phyloP scores from a whole-genome alignment of 2,797 vertebrate genomes.

The Gallinago nigripennis region DNA sequence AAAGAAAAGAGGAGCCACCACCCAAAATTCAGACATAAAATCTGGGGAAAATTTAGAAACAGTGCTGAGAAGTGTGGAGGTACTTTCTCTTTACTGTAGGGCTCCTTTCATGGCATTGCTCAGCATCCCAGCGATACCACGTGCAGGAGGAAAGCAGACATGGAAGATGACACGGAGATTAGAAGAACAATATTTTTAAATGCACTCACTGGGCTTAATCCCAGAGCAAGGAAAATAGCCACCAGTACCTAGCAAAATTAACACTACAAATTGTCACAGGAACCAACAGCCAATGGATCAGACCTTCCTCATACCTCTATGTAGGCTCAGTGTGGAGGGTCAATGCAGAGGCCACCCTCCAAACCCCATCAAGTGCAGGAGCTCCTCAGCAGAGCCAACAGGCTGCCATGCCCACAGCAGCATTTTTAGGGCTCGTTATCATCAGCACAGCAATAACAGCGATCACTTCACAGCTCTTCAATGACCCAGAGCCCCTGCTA shows the following conservation, averaged over 20 bases:
- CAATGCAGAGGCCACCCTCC: neutral
- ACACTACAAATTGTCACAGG: fast-evolving
- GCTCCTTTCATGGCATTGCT: fast-evolving
- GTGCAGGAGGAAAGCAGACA: neutral
- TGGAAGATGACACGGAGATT: fast-evolving
- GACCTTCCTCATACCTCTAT: fast-evolving
- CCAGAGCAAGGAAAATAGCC: neutral
- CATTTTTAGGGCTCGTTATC: neutral
- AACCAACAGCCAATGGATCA: fast-evolving
- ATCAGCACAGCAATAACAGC: fast-evolving
- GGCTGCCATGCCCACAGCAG: fast-evolving
- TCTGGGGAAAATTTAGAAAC: neutral
- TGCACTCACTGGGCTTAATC: neutral
- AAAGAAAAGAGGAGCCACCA: neutral
- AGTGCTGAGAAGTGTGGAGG: fast-evolving
- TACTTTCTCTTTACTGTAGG: neutral
- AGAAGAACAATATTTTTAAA: neutral
- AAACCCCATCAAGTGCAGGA: fast-evolving
- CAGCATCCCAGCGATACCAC: fast-evolving
- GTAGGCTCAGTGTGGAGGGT: neutral
- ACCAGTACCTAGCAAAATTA: neutral
- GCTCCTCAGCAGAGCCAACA: neutral
- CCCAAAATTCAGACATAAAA: neutral
- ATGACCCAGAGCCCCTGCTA: neutral
- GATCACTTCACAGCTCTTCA: neutral